Evolutionary conservation across 2,113 vertebrate genomes (phyloP).

Genomic region (Ornithorhynchus anatinus): DNA sequence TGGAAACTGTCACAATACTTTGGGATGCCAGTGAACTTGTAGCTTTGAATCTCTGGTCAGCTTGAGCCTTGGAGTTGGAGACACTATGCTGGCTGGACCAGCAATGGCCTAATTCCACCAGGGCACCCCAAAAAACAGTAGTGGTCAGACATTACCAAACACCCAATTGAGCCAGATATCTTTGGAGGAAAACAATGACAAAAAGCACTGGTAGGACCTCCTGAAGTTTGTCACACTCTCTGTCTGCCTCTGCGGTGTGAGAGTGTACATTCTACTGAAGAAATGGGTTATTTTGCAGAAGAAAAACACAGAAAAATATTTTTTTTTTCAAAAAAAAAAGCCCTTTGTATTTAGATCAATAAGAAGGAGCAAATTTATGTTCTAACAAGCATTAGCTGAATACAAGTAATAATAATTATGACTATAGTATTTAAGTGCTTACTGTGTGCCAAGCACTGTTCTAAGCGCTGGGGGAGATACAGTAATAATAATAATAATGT

Average conservation of each 20-base stretch:
- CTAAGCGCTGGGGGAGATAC: no score
- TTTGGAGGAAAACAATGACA: constrained; percentile 17
- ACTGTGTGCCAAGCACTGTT: no score
- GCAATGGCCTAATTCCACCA: neutral
- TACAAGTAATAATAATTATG: no score
- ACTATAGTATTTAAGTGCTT: no score
- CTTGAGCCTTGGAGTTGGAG: neutral
- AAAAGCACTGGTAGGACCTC: neutral
- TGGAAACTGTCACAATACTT: neutral
- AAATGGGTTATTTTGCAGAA: neutral
- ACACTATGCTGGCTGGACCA: neutral
- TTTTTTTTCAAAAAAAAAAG: neutral
- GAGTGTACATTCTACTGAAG: constrained; percentile 2
- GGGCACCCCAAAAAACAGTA: neutral
- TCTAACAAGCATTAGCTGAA: no score
- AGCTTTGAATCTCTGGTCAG: neutral
- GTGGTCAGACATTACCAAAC: neutral
- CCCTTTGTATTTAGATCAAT: neutral
- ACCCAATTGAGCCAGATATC: constrained; percentile 1
- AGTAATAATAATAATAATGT: no score
- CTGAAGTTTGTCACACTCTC: constrained; percentile 10
- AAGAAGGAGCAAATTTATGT: neutral
- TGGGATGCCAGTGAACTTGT: rapidly evolving
- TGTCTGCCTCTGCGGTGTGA: neutral
- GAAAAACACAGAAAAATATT: neutral